phyloP scores from a whole-genome alignment of 1,140 invertebrate species.

The Penaeus indicus region DNA sequence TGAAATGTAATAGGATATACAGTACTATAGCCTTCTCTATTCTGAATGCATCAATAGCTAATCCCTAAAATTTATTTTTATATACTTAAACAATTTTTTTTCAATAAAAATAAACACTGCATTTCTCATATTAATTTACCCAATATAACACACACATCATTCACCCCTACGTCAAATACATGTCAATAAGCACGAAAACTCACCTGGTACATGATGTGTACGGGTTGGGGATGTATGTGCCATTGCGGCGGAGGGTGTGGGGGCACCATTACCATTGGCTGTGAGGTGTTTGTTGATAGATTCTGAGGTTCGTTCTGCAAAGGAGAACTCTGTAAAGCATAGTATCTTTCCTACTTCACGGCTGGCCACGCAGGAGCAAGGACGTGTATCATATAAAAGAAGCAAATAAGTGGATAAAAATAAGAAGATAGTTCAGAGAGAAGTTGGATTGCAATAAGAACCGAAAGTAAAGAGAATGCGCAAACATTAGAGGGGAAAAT shows the following conservation, averaged over 20 bases:
- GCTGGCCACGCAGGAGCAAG: background rate
- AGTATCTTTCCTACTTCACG: background rate
- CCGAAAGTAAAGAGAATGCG: background rate
- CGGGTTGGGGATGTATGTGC: slow-evolving; percentile 61
- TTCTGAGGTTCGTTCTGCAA: slow-evolving; percentile 65
- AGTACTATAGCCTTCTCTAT: background rate
- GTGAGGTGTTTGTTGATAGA: slow-evolving; percentile 56
- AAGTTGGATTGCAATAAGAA: background rate
- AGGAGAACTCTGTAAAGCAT: background rate
- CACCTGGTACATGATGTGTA: slow-evolving; percentile 64
- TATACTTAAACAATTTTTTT: background rate
- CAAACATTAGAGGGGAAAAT: background rate
- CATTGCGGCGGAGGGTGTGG: slow-evolving; percentile 62
- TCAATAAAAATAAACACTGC: background rate
- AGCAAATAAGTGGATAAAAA: slow-evolving; percentile 1
- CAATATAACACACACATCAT: too few species aligned
- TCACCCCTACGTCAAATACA: background rate
- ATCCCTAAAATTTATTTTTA: background rate
- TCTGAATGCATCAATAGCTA: background rate
- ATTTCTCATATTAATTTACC: background rate
- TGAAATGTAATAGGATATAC: background rate
- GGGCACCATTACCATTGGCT: slow-evolving; percentile 61
- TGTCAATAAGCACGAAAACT: background rate
- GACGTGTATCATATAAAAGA: background rate
- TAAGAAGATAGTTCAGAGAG: background rate